These are phyloP conservation scores for Papilio machaon DNA, from an alignment of 1,140 invertebrate genomes.

Conservation along the genomic window DNA sequence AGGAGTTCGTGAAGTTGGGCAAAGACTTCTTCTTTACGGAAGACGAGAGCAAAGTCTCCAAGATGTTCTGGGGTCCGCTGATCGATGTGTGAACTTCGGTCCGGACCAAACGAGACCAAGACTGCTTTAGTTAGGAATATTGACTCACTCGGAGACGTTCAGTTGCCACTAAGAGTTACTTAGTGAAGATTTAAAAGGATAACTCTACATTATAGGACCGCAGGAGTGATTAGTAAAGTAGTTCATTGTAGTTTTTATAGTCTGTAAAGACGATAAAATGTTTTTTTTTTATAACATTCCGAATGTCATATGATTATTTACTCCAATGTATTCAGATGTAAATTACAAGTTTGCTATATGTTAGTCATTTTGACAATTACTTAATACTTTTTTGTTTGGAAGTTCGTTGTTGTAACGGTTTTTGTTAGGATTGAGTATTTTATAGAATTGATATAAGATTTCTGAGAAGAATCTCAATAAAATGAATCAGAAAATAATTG, in stretches of 20 bases:
- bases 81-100: slow-evolving; percentile 65
- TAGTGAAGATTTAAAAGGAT: too few species aligned
- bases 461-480: slow-evolving; percentile 49
- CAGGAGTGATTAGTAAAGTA: not conserved
- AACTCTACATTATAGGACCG: too few species aligned
- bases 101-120: slow-evolving; percentile 8
- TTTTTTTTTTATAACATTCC: slow-evolving; percentile 27
- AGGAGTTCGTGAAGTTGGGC: slow-evolving; percentile 90
- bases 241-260: not conserved
- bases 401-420: not conserved
- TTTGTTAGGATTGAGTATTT: slow-evolving; percentile 17
- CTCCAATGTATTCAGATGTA: not conserved
- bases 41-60: slow-evolving; percentile 88
- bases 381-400: slow-evolving; percentile 6
- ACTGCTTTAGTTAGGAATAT: slow-evolving; percentile 4
- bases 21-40: slow-evolving; percentile 90
- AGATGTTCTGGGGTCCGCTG: slow-evolving; percentile 93
- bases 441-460: slow-evolving; percentile 34
- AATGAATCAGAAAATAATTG: slow-evolving; percentile 21
- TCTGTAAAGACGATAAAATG: slow-evolving; percentile 39
- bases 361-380: slow-evolving; percentile 4
- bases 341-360: slow-evolving; percentile 2
- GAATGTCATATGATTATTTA: not conserved
- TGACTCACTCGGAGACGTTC: too few species aligned
- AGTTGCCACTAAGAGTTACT: too few species aligned